phyloP scores from a whole-genome alignment of 2,113 vertebrate genomes.

The Cygnus buccinator region DNA sequence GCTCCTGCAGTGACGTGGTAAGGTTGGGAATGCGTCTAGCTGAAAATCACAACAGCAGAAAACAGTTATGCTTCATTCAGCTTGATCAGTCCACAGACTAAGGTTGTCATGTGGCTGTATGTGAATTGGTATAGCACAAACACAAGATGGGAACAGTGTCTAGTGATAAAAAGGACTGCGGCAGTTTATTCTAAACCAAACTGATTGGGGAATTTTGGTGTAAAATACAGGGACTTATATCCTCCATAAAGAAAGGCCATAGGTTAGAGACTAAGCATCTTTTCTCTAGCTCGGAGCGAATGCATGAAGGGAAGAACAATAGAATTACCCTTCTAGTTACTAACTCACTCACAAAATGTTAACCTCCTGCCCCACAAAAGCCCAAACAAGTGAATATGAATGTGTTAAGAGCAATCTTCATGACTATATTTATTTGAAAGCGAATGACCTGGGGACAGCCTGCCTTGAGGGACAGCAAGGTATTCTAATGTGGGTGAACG shows the following conservation, averaged over 20 bases:
- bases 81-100: background rate
- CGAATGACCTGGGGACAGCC: fast-evolving
- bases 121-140: background rate
- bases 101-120: background rate
- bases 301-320: fast-evolving
- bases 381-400: background rate
- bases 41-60: background rate
- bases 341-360: background rate
- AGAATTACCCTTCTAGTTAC: background rate
- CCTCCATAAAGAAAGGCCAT: background rate
- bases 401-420: background rate
- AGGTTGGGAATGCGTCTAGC: background rate
- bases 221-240: background rate
- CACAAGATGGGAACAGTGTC: background rate
- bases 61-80: background rate
- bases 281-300: background rate
- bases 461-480: fast-evolving
- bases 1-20: background rate
- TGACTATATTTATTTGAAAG: background rate
- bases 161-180: background rate
- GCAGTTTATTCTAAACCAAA: background rate
- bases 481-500: background rate
- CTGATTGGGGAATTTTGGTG: fast-evolving
- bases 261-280: background rate
- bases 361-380: background rate